phyloP scores from a whole-genome alignment of 2,888 invertebrate species.

The Sarcophaga carnaria region DNA sequence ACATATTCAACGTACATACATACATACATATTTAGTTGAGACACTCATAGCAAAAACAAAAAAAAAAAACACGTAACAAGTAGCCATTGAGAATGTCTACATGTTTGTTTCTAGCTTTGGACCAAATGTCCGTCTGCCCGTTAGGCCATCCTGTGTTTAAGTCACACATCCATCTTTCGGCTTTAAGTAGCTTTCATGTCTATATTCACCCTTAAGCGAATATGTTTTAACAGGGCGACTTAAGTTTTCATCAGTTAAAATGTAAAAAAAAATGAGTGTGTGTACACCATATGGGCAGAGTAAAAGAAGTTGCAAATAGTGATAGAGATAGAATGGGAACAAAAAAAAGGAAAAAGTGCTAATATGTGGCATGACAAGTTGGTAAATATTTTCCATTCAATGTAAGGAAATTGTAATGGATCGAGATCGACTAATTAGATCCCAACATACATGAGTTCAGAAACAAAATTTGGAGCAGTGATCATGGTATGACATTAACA shows the following conservation, averaged over 20 bases:
- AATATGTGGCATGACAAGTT: slow-evolving; percentile 41
- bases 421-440: no score
- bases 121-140: neutral
- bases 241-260: slow-evolving; percentile 53
- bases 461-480: no score
- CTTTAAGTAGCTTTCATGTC: slow-evolving; percentile 38
- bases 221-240: slow-evolving; percentile 34
- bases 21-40: neutral
- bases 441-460: no score
- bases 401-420: neutral
- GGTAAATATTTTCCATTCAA: slow-evolving; percentile 30
- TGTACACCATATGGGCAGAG: neutral
- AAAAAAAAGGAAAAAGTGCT: neutral
- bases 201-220: slow-evolving; percentile 49
- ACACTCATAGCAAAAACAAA: neutral
- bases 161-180: slow-evolving; percentile 41
- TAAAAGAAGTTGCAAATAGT: neutral
- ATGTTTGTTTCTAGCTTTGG: slow-evolving; percentile 2
- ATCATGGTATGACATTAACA: no score
- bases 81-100: slow-evolving; percentile 44
- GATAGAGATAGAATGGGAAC: neutral
- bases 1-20: slow-evolving; percentile 26
- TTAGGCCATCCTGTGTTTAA: slow-evolving; percentile 22
- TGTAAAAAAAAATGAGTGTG: slow-evolving; percentile 3
- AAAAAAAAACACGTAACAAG: slow-evolving; percentile 44